Evolutionary conservation across 1,140 invertebrate genomes (phyloP).

Genomic region (Brachionus rubens): DNA sequence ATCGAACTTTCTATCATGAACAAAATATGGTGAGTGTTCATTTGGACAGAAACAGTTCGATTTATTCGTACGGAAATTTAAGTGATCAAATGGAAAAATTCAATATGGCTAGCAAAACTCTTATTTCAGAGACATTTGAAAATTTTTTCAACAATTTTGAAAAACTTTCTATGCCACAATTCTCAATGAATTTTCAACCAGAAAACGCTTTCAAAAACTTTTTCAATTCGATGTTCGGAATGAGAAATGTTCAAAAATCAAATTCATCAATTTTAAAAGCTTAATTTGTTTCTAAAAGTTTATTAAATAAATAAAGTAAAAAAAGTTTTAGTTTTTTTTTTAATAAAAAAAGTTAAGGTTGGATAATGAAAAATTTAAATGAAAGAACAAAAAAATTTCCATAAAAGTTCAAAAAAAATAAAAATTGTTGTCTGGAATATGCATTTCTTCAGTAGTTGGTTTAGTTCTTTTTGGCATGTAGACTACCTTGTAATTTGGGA

Average conservation of each 20-base stretch:
- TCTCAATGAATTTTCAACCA: conserved; percentile 20
- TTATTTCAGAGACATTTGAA: background rate
- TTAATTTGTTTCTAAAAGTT: background rate
- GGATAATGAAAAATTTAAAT: too few species aligned
- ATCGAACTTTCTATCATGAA: background rate
- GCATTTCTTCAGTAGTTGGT: too few species aligned
- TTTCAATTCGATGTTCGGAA: background rate
- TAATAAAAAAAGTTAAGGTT: too few species aligned
- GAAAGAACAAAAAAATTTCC: too few species aligned
- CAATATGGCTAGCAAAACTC: background rate
- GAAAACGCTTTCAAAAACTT: background rate
- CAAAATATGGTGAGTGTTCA: background rate
- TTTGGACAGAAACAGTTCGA: background rate
- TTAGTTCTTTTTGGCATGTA: too few species aligned
- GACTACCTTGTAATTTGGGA: too few species aligned
- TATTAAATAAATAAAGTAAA: background rate
- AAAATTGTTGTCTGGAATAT: too few species aligned
- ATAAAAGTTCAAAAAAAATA: too few species aligned
- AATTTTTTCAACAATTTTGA: conserved; percentile 10
- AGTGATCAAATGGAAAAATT: background rate
- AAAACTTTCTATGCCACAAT: conserved; percentile 2
- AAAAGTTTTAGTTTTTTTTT: too few species aligned
- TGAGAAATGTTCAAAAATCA: background rate
- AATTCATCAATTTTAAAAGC: background rate
- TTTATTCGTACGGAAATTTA: background rate